These are phyloP conservation scores for Conopomorpha cramerella DNA, from an alignment of 1,140 invertebrate genomes.

Conservation along the genomic window DNA sequence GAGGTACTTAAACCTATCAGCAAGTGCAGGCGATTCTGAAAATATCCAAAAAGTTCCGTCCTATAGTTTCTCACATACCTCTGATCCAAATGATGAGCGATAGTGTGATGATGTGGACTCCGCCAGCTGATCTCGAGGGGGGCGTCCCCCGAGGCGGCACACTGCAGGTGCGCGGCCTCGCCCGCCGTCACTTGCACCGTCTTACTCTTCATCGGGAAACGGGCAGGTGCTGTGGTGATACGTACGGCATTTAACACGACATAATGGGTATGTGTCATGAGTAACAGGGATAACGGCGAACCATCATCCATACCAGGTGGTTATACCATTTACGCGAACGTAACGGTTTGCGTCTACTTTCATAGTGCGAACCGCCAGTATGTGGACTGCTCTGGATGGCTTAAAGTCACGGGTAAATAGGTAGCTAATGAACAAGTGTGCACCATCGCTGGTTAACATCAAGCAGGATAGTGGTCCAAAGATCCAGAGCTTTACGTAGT, in stretches of 20 bases:
- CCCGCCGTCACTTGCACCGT: slow-evolving; percentile 75
- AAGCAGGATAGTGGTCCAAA: no score
- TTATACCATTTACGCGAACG: no score
- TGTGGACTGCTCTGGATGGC: no score
- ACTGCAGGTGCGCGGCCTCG: slow-evolving; percentile 79
- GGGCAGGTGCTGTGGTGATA: slow-evolving; percentile 71
- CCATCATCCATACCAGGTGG: background rate
- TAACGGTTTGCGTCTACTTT: no score
- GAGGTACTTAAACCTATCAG: no score
- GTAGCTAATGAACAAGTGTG: no score
- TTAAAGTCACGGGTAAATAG: no score
- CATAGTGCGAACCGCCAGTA: background rate
- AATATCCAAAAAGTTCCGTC: no score
- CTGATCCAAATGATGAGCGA: slow-evolving; percentile 70
- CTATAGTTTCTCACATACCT: slow-evolving; percentile 50
- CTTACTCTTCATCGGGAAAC: slow-evolving; percentile 80
- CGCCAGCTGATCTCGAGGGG: slow-evolving; percentile 87
- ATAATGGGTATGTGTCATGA: background rate
- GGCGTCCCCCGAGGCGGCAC: slow-evolving; percentile 86
- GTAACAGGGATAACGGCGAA: background rate
- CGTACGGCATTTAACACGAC: background rate
- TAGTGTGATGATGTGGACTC: slow-evolving; percentile 65
- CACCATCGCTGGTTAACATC: no score
- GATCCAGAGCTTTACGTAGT: no score
- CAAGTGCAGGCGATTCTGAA: no score